Conservation (phyloP, 2,113 vertebrate genomes). For the Oophaga pumilio region DNA sequence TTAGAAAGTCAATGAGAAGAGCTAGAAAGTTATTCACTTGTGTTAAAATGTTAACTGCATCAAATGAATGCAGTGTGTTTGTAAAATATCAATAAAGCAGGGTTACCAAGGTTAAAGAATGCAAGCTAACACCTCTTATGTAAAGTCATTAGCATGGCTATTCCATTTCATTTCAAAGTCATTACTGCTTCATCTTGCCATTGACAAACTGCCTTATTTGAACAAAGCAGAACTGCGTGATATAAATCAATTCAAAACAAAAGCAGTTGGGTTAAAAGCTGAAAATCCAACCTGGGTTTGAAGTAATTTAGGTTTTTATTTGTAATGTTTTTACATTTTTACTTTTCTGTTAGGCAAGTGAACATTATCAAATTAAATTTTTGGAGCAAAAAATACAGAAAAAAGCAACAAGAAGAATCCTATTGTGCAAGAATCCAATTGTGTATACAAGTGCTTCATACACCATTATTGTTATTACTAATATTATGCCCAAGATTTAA, state of each 20-base stretch:
- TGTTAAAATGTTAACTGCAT: conserved; percentile 41
- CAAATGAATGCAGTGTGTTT: conserved; percentile 48
- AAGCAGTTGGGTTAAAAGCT: conserved; percentile 49
- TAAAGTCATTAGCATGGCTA: conserved; percentile 52
- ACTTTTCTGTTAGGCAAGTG: background rate
- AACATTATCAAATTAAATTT: background rate
- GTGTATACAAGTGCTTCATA: too few relatives aligned
- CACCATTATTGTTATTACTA: too few relatives aligned
- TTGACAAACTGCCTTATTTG: conserved; percentile 57
- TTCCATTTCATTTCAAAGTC: conserved; percentile 54
- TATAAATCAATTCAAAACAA: conserved; percentile 53
- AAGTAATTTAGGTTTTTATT: background rate
- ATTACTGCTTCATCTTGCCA: conserved; percentile 52
- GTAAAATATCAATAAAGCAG: conserved; percentile 53
- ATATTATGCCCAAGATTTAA: too few relatives aligned
- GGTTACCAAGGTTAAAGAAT: conserved; percentile 53
- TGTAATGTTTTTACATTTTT: background rate
- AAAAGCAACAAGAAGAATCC: too few relatives aligned
- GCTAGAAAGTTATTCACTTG: conserved; percentile 44
- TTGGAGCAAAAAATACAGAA: background rate
- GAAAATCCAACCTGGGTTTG: conserved; percentile 9
- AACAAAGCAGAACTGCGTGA: conserved; percentile 42
- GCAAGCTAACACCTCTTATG: conserved; percentile 51
- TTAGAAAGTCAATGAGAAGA: conserved; percentile 42
- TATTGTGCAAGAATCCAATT: too few relatives aligned